These are phyloP conservation scores for Uromys caudimaculatus DNA, from an alignment of 2,797 vertebrate genomes.

Conservation along the genomic window DNA sequence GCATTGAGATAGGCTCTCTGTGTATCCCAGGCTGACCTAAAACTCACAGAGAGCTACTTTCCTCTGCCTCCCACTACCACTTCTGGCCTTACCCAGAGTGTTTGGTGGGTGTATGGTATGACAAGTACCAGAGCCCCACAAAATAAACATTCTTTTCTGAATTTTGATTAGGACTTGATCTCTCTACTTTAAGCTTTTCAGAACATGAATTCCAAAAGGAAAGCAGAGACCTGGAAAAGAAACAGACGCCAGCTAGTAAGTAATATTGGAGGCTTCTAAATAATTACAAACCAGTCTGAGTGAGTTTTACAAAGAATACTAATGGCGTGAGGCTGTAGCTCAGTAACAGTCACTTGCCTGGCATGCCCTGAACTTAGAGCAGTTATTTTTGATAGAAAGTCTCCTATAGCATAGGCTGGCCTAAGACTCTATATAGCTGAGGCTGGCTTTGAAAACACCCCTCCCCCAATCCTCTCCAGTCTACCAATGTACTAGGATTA, in stretches of 20 bases:
- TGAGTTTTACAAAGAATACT: background rate
- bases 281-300: background rate
- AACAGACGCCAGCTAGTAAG: constrained; percentile 93
- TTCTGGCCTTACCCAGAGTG: background rate
- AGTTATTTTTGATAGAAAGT: background rate
- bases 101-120: background rate
- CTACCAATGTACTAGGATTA: background rate
- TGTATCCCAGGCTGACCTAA: background rate
- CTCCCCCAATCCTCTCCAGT: background rate
- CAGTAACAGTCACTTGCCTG: background rate
- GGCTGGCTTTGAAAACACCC: background rate
- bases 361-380: background rate
- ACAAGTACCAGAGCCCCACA: constrained; percentile 15
- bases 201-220: constrained; percentile 96
- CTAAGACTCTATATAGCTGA: background rate
- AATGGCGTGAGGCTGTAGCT: background rate
- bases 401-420: background rate
- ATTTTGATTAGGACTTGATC: constrained; percentile 21
- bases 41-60: background rate
- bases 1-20: background rate
- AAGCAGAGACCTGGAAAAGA: constrained; percentile 96
- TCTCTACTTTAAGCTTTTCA: constrained; percentile 90
- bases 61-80: background rate
- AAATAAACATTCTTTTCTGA: background rate
- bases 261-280: constrained; percentile 55